Evolutionary conservation across 2,888 invertebrate genomes (phyloP).

Genomic region (Dermolepida albohirtum): DNA sequence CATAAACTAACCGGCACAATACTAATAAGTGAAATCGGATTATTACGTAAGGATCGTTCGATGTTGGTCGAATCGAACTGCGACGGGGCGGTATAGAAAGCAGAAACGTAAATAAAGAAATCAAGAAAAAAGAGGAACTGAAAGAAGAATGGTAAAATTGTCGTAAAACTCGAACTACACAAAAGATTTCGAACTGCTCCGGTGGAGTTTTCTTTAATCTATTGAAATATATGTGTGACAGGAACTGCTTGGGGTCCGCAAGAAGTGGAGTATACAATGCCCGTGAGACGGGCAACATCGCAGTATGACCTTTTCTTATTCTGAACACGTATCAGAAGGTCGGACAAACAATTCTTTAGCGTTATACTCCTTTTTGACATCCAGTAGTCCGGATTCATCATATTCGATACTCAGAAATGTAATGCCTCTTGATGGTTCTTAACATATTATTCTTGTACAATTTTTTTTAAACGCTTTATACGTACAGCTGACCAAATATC

Average conservation of each 20-base stretch:
- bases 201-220: constrained; percentile 50
- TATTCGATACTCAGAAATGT: constrained; percentile 38
- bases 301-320: constrained; percentile 54
- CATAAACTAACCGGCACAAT: constrained; percentile 37
- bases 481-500: no score
- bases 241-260: constrained; percentile 57
- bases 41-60: constrained; percentile 35
- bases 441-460: no score
- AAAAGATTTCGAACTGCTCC: constrained; percentile 40
- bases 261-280: constrained; percentile 58
- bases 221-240: constrained; percentile 62
- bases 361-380: constrained; percentile 42
- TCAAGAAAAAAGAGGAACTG: constrained; percentile 26
- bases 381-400: constrained; percentile 42
- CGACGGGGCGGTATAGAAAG: constrained; percentile 23
- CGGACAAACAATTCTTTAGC: constrained; percentile 50
- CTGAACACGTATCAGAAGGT: constrained; percentile 53
- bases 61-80: constrained; percentile 21
- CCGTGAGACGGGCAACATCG: constrained; percentile 51
- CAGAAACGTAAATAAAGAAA: constrained; percentile 38
- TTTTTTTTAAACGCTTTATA: no score
- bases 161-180: constrained; percentile 36
- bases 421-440: no score
- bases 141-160: constrained; percentile 34
- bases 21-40: constrained; percentile 43